Base-by-base conservation (phyloP, 1,140 invertebrate species). In the Cyclina sinensis region DNA sequence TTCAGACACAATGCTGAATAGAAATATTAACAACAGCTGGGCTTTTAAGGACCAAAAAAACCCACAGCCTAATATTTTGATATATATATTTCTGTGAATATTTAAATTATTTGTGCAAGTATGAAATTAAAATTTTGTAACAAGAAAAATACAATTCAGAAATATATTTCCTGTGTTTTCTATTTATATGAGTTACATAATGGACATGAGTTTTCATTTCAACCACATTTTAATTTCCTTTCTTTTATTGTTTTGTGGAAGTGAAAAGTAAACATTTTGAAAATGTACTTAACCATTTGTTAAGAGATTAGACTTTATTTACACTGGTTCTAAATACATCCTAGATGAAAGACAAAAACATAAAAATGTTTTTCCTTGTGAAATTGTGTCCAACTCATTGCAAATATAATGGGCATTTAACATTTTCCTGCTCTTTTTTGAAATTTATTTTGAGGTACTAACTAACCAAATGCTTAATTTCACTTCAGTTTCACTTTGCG, bases 391-490 rank as follows among this genome's bases (percentile, higher is more conserved):
- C 9, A 70, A 70, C 65, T 37, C 7, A 18, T 5, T 57, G 4
- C 24, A 4, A 18, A 57, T 57, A 57, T 4, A 57, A 24, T 9
- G 18, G 54, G 24, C 54, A 57, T 57, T 57, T 57, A 57, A 18
- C 54, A 57, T 14, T 27, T 62, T 62, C 57, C 57, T 62, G 57
- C 24, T 27, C 57, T 62, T 27, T 5, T 70, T 27, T n/a, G n/a
- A n/a, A n/a, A n/a, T n/a, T n/a, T n/a, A n/a, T n/a, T n/a, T n/a
- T n/a, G n/a, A n/a, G n/a, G n/a, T n/a, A n/a, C n/a, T n/a, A n/a
- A n/a, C n/a, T n/a, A 78, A 78, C 27, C 48, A 70, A 78, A 78
- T 27, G 54, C 27, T 78, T 48, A 35, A 78, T 54, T 78, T 78
- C 32, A 48, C 54, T 78, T 78, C 27, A 54, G 54, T 46, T 78